Percentiles rank a stretch among this genome's conserved stretches.
phyloP scores from a whole-genome alignment of 35 echinoderm and acorn worm species.

The Heliocidaris tuberculata region DNA sequence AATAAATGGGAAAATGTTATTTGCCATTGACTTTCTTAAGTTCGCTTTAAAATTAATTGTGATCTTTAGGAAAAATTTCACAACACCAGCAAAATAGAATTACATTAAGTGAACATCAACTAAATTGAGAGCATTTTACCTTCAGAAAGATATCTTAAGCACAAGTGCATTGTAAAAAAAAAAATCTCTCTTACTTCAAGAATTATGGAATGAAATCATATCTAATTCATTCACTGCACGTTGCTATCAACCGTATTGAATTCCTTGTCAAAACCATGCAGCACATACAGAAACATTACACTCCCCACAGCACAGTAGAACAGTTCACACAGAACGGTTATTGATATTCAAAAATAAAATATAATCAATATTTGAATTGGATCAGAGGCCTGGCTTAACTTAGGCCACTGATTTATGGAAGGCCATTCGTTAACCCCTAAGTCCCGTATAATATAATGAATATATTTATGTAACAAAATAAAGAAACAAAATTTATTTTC shows the following conservation, averaged over 20 bases:
- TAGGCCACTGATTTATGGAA: no score
- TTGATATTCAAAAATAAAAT: no score
- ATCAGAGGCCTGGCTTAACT: no score
- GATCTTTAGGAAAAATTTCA: not conserved
- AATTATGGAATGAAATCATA: not conserved
- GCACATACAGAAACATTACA: not conserved
- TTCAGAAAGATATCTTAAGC: not conserved
- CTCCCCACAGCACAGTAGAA: not conserved
- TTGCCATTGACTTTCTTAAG: no score
- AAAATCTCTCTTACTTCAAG: not conserved
- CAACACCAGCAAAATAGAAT: not conserved
- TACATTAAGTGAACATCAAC: not conserved
- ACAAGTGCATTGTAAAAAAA: not conserved
- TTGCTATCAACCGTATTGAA: not conserved
- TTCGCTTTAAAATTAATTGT: no score
- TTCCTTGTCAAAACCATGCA: not conserved
- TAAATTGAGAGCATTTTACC: not conserved
- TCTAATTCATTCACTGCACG: not conserved
- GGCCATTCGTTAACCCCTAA: no score
- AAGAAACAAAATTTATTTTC: no score
- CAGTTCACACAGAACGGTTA: not conserved
- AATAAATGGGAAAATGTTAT: no score
- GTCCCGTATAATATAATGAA: no score
- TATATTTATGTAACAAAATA: no score
- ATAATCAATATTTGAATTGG: no score